Base-by-base conservation (phyloP, 2,113 vertebrate species). In the Dasyornis broadbenti region DNA sequence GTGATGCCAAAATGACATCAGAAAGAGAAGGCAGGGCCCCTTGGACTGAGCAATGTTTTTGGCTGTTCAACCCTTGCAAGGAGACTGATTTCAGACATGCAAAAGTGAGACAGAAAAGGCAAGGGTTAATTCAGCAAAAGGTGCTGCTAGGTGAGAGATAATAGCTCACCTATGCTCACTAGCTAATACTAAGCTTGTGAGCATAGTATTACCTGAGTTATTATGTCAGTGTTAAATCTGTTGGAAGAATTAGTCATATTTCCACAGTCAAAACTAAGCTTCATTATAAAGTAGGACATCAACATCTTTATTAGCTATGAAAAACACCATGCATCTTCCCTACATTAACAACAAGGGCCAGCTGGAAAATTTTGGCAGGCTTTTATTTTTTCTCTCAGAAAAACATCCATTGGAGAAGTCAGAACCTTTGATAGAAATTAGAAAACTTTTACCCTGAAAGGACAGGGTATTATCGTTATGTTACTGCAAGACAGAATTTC, bases 241-340 rank as follows among this genome's bases (percentile, higher is more conserved):
- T 75, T 75, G 52, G 64, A 70, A 86, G 31, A 84, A 75, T 92
- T 49, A 90, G 60, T 45, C 49, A 68, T 45, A 33, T 82, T 92
- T 82, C 18, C 37, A 68, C 37, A 92, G n/a, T 71, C 65, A 82
- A 95, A 94, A 94, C 40, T 82, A 83, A 94, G 20, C 45, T 60
- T 70, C 60, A 26, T 89, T 68, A 82, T 60, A 64, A 95, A 89
- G 65, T 19, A 94, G 69, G 49, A 68, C 53, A 79, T 66, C 72
- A 87, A 94, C 49, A 86, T 65, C 89, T 96, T 89, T 53, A 89
- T 89, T 87, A 92, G 65, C 65, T 71, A 31, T 49, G 70, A 92
- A 94, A 94, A 95, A 68, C 65, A 84, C 65, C 39, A n/a, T 45
- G 83, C 52, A 0, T 61, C 13, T 37, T 95, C 57, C 47, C 28